Base-by-base conservation (phyloP, 2,888 invertebrate species). In the Heliconius erato region DNA sequence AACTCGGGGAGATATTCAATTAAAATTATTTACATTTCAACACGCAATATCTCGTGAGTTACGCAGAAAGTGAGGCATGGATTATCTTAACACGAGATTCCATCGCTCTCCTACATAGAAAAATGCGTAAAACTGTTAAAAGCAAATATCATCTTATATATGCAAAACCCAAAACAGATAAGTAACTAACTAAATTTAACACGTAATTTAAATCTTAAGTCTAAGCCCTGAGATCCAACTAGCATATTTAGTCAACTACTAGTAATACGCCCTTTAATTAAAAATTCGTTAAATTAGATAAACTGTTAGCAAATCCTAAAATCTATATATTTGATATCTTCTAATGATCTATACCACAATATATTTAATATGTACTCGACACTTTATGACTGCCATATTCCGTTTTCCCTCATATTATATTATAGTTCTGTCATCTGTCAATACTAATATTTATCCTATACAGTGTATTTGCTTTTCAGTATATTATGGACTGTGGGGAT, bases 201-300 rank as follows among this genome's bases (percentile, higher is more conserved):
- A 49, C 26, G 28, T 40, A 63, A 63, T 65, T 65, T 44, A 40
- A 12, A 67, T 65, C 44, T 26, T 28, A 67, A 40, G 14, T 54
- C 14, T 59, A 76, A 76, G 16, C 14, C 2, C 63, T 35, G 4
- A 63, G 40, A 74, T 40, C 71, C 59, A 79, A 82, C 81, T 77
- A 79, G 76, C 77, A 82, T 79, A 79, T 74, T 71, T 28, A 91
- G 88, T 90, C 89, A 90, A 89, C 88, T 91, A 88, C 86, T 89
- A 89, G 87, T 91, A 90, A 92, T 89, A 86, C 86, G 84, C 86
- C 91, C 91, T 92, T 92, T 93, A 92, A 93, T 92, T 91, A 92
- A 90, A 28, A 89, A 91, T 91, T 90, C 74, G 63, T 67, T 74
- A 77, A 81, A 83, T 84, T 81, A 59, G 44, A 77, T 63, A 40